Evolutionary conservation across 2,888 invertebrate species (phyloP), one percentile per base, ranked within the genome.

Genomic region (Galeruca laticollis): DNA sequence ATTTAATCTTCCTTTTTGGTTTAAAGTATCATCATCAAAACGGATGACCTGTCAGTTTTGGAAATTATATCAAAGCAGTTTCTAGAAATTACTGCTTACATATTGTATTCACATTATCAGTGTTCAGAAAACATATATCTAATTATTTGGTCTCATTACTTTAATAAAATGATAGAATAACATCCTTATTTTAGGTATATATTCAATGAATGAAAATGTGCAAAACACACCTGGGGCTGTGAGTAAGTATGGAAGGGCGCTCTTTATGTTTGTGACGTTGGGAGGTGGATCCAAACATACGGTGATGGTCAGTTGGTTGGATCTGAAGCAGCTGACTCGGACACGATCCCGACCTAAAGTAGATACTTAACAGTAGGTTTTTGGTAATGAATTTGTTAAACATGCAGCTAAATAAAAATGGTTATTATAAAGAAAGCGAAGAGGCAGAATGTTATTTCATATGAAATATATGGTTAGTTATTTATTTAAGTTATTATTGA

Each of bases 281-380:
- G 64, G 91, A 89, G 82, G 87, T 84, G 78, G 87, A 86, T 81
- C 86, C 86, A 77, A 83, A 84, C 74, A 84, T 78, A 76, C 84
- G 81, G 68, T 83, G 86, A 79, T 87, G 86, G 77, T 89, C 89
- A 63, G 86, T 84, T 66, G 92, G 91, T 84, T 90, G 88, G 81
- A 90, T 88, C 84, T 94, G 93, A 82, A 95, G 90, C 85, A 95
- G 89, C 86, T 95, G 95, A 86, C 94, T 95, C 77, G 96, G 96
- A 85, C 95, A 96, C 79, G 96, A 96, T 72, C 96, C 96, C 80
- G 96, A 96, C 89, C 97, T 93, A 87, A 77, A 74, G 77, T 76
- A 78, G 70, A 75, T 76, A 83, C 79, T 80, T 79, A 82, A 81
- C 81, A 60, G 64, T 54, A 59, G 65, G 18, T 15, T 47, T 49